A percentile compares a stretch with the other conserved stretches of the same genome.
phyloP scores from a whole-genome alignment of 2,888 invertebrate genomes.

The Ophion costatus region DNA sequence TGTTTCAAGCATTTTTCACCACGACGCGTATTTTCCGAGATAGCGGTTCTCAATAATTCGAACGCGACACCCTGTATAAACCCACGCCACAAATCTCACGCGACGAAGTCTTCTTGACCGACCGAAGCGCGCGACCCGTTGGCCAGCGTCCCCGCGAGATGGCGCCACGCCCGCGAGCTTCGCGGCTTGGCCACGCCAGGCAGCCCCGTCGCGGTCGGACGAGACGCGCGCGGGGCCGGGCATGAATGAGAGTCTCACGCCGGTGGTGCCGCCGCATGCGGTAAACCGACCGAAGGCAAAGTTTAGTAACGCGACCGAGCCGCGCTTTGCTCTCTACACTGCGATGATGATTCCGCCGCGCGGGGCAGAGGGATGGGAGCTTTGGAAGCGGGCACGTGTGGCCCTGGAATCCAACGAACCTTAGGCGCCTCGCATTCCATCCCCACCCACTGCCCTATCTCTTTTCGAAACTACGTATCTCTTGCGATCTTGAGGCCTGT shows the following conservation, averaged over 20 bases:
- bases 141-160: no score
- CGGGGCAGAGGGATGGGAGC: constrained; percentile 79
- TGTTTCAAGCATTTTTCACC: no score
- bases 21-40: no score
- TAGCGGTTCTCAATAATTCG: no score
- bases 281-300: constrained; percentile 79
- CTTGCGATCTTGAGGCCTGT: constrained; percentile 75
- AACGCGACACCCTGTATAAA: no score
- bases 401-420: constrained; percentile 85
- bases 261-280: constrained; percentile 80
- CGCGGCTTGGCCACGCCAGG: not conserved
- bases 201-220: not conserved
- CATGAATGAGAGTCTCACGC: constrained; percentile 85
- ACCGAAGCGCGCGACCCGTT: not conserved
- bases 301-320: constrained; percentile 78
- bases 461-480: constrained; percentile 56
- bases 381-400: constrained; percentile 78
- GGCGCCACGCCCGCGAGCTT: not conserved
- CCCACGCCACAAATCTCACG: not conserved
- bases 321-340: constrained; percentile 21
- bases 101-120: not conserved
- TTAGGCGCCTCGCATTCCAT: constrained; percentile 86
- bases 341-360: constrained; percentile 23
- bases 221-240: constrained; percentile 84
- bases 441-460: constrained; percentile 75